Conservation (phyloP, 2,113 vertebrate genomes). For the Megaceryle maxima region DNA sequence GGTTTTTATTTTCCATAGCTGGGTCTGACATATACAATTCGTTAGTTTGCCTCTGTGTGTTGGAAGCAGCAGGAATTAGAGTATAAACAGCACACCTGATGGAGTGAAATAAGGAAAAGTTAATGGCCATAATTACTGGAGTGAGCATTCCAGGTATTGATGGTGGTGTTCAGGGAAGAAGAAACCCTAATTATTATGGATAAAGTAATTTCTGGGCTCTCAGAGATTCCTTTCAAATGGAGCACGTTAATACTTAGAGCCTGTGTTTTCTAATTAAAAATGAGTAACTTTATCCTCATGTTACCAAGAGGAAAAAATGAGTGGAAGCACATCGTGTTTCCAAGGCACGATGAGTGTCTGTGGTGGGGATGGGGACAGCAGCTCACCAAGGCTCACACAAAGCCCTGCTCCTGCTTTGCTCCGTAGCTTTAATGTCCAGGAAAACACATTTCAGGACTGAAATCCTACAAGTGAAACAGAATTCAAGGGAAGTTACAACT, state of each 20-base stretch:
- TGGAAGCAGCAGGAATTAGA: conserved; percentile 30
- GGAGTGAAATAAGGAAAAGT: not conserved
- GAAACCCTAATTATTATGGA: not conserved
- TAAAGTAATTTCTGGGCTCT: not conserved
- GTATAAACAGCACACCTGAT: not conserved
- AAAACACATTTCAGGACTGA: no score
- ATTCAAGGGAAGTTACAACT: no score
- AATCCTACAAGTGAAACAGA: no score
- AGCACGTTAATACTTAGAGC: not conserved
- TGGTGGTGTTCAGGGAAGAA: not conserved
- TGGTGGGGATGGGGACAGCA: not conserved
- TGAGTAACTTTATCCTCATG: accelerated
- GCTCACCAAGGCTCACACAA: not conserved
- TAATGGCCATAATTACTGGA: not conserved
- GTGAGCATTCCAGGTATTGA: not conserved
- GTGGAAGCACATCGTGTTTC: accelerated
- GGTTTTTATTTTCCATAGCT: not conserved
- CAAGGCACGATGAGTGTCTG: accelerated
- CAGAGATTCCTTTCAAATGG: not conserved
- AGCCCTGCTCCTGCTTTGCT: not conserved
- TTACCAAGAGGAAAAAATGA: not conserved
- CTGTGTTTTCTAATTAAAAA: not conserved
- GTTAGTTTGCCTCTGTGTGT: not conserved
- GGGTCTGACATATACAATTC: conserved; percentile 3
- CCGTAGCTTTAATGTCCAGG: not conserved